phyloP scores from a whole-genome alignment of 1,140 invertebrate genomes.

The Procambarus clarkii region DNA sequence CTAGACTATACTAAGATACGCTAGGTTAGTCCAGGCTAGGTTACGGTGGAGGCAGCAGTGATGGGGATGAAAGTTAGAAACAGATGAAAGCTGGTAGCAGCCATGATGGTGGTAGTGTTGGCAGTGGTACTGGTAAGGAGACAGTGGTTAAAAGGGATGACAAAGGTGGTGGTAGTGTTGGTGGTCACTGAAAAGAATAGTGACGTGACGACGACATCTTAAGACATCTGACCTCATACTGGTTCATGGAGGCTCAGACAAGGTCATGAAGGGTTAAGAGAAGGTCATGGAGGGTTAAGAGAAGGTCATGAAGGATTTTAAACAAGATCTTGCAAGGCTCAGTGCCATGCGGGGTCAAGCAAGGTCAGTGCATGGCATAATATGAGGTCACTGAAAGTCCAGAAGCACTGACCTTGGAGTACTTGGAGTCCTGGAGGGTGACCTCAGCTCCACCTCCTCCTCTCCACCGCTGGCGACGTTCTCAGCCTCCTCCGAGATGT shows the following conservation, averaged over 20 bases:
- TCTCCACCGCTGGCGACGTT: not conserved
- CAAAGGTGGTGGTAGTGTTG: not conserved
- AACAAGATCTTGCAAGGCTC: no score
- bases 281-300: not conserved
- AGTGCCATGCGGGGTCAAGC: not conserved
- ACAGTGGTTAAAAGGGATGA: not conserved
- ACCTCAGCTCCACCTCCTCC: conserved; percentile 19
- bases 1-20: not conserved
- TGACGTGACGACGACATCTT: no score
- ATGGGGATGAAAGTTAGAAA: not conserved
- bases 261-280: not conserved
- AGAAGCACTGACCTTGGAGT: not conserved
- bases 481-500: conserved; percentile 33
- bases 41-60: no score
- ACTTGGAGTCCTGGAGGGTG: not conserved
- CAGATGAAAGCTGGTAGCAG: no score
- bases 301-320: not conserved
- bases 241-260: no score
- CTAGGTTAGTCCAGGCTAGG: no score
- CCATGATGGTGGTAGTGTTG: not conserved
- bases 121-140: not conserved
- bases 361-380: no score
- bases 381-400: no score
- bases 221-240: no score
- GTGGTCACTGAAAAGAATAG: no score